These are phyloP conservation scores for Drosophila bunnanda DNA, from an alignment of 2,888 invertebrate genomes.

Conservation along the genomic window DNA sequence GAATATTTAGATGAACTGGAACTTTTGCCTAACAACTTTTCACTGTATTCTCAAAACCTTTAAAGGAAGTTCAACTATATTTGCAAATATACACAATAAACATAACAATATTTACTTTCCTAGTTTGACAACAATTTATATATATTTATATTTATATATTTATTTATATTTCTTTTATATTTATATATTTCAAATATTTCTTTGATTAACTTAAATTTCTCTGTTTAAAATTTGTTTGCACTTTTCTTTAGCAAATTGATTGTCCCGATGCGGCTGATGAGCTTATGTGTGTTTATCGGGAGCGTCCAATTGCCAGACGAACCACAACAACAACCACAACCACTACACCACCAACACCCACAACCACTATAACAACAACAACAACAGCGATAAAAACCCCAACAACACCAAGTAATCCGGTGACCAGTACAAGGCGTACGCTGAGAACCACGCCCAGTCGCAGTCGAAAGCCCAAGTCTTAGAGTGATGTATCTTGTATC, in stretches of 20 bases:
- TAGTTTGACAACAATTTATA: background rate
- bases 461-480: conserved; percentile 79
- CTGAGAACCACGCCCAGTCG: conserved; percentile 75
- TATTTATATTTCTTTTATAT: too few species aligned
- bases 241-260: conserved; percentile 83
- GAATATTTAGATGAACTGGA: background rate
- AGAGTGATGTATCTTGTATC: conserved; percentile 43
- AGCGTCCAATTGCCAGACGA: conserved; percentile 65
- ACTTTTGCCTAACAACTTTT: background rate
- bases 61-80: too few species aligned
- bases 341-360: conserved; percentile 17
- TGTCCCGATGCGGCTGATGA: conserved; percentile 89
- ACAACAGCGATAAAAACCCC: conserved; percentile 11
- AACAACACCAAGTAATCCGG: conserved; percentile 14
- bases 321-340: conserved; percentile 36
- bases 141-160: too few species aligned
- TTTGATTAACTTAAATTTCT: background rate
- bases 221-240: background rate
- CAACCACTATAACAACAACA: conserved; percentile 37
- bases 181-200: background rate
- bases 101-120: background rate
- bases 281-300: conserved; percentile 87
- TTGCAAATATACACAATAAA: too few species aligned
- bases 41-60: background rate
- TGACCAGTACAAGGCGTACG: conserved; percentile 63